These are phyloP conservation scores for Proterorhinus semilunaris DNA, from an alignment of 2,113 vertebrate genomes.

Conservation along the genomic window DNA sequence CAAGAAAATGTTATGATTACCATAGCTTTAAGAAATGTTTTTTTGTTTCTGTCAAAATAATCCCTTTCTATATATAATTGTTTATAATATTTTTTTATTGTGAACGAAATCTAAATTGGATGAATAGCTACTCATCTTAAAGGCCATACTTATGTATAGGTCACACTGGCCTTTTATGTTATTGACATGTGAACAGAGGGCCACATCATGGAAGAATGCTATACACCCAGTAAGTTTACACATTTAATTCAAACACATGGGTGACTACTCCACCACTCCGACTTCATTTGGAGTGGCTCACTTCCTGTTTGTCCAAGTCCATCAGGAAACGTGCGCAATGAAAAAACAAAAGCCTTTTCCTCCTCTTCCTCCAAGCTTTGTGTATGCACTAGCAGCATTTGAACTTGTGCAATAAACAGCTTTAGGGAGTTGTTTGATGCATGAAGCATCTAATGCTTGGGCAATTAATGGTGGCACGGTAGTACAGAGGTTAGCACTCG, in stretches of 20 bases:
- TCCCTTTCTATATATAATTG: too few relatives aligned
- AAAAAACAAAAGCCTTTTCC: conserved; percentile 39
- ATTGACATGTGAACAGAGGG: too few relatives aligned
- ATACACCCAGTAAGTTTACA: background rate
- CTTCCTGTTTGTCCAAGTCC: conserved; percentile 54
- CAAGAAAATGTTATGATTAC: too few relatives aligned
- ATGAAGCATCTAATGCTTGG: background rate
- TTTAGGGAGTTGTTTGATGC: conserved; percentile 21
- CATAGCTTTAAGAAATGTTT: too few relatives aligned
- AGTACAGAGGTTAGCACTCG: too few relatives aligned
- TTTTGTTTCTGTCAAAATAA: too few relatives aligned
- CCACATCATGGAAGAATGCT: background rate
- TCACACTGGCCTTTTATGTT: too few relatives aligned
- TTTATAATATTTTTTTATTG: too few relatives aligned
- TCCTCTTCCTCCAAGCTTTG: conserved; percentile 1
- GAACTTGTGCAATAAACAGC: conserved; percentile 11
- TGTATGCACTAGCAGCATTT: background rate
- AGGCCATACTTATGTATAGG: too few relatives aligned
- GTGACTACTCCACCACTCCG: conserved; percentile 41
- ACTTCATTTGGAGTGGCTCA: conserved; percentile 56
- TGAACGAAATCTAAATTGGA: too few relatives aligned
- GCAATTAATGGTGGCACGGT: too few relatives aligned
- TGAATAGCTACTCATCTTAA: too few relatives aligned
- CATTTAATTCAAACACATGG: background rate
- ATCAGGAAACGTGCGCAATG: conserved; percentile 62